phyloP scores from a whole-genome alignment of 1,140 invertebrate species.

The Tetramorium alpestre region DNA sequence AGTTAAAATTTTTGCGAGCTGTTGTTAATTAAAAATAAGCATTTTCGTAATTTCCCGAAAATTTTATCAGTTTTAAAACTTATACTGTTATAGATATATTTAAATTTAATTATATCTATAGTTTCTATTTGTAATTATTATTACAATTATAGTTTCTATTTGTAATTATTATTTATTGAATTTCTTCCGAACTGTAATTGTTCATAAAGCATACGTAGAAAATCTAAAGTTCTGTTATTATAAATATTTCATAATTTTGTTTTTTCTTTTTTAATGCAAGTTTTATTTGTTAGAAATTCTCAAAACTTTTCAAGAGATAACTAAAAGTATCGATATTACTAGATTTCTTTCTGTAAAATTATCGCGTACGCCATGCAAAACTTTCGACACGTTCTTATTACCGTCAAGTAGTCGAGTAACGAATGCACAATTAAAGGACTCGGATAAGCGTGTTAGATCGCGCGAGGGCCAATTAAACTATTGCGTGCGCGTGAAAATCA shows the following conservation, averaged over 20 bases:
- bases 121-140: neutral
- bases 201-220: neutral
- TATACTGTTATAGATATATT: neutral
- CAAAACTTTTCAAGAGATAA: conserved; percentile 1
- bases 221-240: neutral
- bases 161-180: neutral
- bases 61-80: neutral
- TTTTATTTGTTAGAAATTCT: neutral
- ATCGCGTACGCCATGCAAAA: conserved; percentile 4
- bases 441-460: conserved; percentile 49
- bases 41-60: neutral
- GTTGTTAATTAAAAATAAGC: neutral
- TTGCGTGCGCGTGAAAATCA: conserved; percentile 50
- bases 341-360: neutral
- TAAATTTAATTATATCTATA: neutral
- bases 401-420: neutral
- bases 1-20: neutral
- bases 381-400: conserved; percentile 47
- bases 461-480: conserved; percentile 38
- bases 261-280: neutral
- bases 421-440: conserved; percentile 22
- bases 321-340: conserved; percentile 4
- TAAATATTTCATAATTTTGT: neutral
- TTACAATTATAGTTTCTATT: neutral
- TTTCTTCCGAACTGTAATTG: neutral